Base-by-base conservation (phyloP, 2,888 invertebrate genomes). In the Chorisops tibialis region DNA sequence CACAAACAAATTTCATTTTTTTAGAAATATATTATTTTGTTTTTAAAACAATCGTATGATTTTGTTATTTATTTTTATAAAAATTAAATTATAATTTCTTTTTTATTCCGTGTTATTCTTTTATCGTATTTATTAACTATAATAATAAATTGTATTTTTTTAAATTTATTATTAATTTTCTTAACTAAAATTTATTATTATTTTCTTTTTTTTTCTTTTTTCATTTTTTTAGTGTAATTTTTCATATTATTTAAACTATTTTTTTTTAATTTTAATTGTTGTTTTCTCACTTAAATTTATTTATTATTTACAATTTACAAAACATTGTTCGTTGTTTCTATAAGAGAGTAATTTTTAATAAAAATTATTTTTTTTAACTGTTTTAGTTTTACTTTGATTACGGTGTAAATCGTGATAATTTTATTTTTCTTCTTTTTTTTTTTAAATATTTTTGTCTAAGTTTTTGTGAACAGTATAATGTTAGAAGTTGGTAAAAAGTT, bases 11-110 rank as follows among this genome's bases (percentile, higher is more conserved):
- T n/a, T n/a, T n/a, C n/a, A 9, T 30, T 30, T 30, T 30, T 16
- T 56, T 56, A 56, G 14, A 56, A 56, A 56, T 56, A 56, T 56
- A 56, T 39, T 54, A 9, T 21, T 54, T 21, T 43, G 43, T 56
- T 56, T 56, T 56, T 24, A 16, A 56, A 56, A 56, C 56, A 43
- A 43, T 52, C 21, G 38, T 39, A 30, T 24, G 30, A 50, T 35
- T 52, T 14, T 35, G 3, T 24, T 49, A n/a, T 12, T 49, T 41
- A 30, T 54, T 52, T 56, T 56, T 56, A 56, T 56, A 45, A 56
- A 56, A 56, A 43, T 56, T 56, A 56, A 56, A 56, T 30, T 56
- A 56, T 30, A 30, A 30, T 30, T 30, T 2, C 5, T 7, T 30
- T 30, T 30, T 30, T 30, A 30, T 30, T 30, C 30, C 2, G 30